Conservation (phyloP, 2,888 invertebrate species). For the Aproaerema taeniolella region DNA sequence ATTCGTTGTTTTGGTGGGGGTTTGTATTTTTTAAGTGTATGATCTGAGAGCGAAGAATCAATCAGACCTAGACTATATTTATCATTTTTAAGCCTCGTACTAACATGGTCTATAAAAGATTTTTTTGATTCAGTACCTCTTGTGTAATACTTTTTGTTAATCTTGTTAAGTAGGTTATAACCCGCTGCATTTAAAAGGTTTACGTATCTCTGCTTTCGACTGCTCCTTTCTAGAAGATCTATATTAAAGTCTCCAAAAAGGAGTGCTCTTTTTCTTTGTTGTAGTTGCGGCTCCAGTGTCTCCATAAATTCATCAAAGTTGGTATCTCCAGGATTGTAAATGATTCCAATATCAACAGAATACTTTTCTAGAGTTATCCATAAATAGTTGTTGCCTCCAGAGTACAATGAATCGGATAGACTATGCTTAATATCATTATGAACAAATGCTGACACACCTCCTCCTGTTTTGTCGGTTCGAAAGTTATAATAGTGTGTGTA, state of each 20-base stretch:
- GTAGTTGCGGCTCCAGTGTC: slow-evolving; percentile 16
- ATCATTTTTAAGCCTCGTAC: slow-evolving; percentile 17
- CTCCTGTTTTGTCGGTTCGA: slow-evolving; percentile 21
- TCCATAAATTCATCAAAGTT: slow-evolving; percentile 17
- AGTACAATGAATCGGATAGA: slow-evolving; percentile 14
- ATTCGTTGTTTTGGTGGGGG: slow-evolving; percentile 10
- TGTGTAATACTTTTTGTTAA: slow-evolving; percentile 15
- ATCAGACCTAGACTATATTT: slow-evolving; percentile 13
- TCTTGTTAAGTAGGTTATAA: slow-evolving; percentile 16
- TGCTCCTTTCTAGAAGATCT: slow-evolving; percentile 14
- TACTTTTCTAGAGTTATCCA: slow-evolving; percentile 21
- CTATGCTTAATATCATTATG: slow-evolving; percentile 22
- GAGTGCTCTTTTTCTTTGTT: slow-evolving; percentile 16
- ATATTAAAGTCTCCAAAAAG: slow-evolving; percentile 23
- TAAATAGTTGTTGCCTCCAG: slow-evolving; percentile 22
- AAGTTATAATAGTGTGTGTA: slow-evolving; percentile 24
- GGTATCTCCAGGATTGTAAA: slow-evolving; percentile 22
- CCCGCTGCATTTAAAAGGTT: slow-evolving; percentile 11
- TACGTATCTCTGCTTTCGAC: slow-evolving; percentile 7
- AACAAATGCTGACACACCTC: slow-evolving; percentile 24
- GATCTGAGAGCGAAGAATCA: slow-evolving; percentile 17
- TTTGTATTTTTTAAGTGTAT: slow-evolving; percentile 17
- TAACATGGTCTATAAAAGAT: slow-evolving; percentile 19
- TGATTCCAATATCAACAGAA: slow-evolving; percentile 19
- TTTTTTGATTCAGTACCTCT: slow-evolving; percentile 14